These are phyloP conservation scores for Centropus unirufus DNA, from an alignment of 2,113 vertebrate genomes.

Conservation along the genomic window DNA sequence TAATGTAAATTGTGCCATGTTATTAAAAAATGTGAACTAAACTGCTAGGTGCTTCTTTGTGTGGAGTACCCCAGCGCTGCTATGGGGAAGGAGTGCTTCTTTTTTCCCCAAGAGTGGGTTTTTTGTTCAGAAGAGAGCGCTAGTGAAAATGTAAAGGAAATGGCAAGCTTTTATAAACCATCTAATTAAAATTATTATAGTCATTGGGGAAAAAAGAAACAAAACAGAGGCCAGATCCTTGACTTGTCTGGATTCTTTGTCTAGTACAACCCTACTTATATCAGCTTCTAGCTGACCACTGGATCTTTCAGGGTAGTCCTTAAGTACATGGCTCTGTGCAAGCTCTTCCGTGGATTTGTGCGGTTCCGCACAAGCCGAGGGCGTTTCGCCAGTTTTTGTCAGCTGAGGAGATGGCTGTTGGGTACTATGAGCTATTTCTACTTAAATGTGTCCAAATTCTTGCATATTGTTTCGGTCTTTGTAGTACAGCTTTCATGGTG, in stretches of 20 bases:
- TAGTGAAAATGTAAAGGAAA: background rate
- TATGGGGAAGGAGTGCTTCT: slow-evolving; percentile 7
- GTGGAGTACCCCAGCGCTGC: slow-evolving; percentile 64
- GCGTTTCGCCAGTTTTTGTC: background rate
- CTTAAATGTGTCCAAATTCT: background rate
- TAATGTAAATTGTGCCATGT: slow-evolving; percentile 99
- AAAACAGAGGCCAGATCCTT: background rate
- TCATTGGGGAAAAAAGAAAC: background rate
- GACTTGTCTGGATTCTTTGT: background rate
- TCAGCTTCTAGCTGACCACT: background rate
- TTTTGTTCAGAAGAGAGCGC: background rate
- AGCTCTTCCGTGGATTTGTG: background rate
- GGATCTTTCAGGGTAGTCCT: background rate
- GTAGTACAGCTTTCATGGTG: background rate
- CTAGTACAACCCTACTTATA: fast-evolving
- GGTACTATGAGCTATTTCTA: background rate
- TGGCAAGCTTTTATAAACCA: background rate
- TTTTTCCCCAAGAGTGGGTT: background rate
- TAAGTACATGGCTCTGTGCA: background rate
- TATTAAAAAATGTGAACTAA: slow-evolving; percentile 99
- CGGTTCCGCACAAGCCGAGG: background rate
- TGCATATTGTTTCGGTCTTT: background rate
- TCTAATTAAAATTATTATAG: background rate
- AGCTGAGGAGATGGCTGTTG: background rate
- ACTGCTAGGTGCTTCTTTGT: slow-evolving; percentile 80